Conservation (phyloP, 2,113 vertebrate species). For the Festucalex cinctus region DNA sequence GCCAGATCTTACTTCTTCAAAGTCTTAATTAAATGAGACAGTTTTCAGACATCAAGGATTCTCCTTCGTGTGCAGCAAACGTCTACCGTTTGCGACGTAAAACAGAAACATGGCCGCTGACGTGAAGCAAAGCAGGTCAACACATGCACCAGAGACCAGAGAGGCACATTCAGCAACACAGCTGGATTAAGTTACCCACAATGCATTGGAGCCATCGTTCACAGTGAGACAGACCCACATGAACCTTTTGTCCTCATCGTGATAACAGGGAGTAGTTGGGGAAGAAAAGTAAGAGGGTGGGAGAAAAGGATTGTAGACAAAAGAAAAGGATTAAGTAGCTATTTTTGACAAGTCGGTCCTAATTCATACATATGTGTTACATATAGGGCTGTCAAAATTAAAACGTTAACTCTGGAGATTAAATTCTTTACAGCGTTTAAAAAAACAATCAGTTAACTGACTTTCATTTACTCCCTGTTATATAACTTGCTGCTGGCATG, state of each 20-base stretch:
- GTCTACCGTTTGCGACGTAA: constrained; percentile 20
- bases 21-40: constrained; percentile 12
- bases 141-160: constrained; percentile 13
- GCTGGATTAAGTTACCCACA: constrained; percentile 68
- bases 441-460: too few species aligned
- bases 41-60: too few species aligned
- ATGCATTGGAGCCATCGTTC: constrained; percentile 53
- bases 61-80: not conserved
- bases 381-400: too few species aligned
- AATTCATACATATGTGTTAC: too few species aligned
- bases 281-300: constrained; percentile 11
- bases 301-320: not conserved
- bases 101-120: constrained; percentile 17
- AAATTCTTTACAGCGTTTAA: too few species aligned
- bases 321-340: not conserved
- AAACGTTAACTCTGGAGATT: too few species aligned
- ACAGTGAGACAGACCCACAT: constrained; percentile 51
- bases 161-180: constrained; percentile 40
- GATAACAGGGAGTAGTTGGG: constrained; percentile 29
- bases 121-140: constrained; percentile 33
- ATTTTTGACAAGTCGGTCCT: too few species aligned
- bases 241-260: constrained; percentile 38
- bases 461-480: too few species aligned
- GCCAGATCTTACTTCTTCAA: constrained; percentile 7
- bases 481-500: too few species aligned